Percentiles rank a stretch among this genome's conserved stretches.
Evolutionary conservation across 2,113 vertebrate species (phyloP).

Genomic region (Lontra canadensis): DNA sequence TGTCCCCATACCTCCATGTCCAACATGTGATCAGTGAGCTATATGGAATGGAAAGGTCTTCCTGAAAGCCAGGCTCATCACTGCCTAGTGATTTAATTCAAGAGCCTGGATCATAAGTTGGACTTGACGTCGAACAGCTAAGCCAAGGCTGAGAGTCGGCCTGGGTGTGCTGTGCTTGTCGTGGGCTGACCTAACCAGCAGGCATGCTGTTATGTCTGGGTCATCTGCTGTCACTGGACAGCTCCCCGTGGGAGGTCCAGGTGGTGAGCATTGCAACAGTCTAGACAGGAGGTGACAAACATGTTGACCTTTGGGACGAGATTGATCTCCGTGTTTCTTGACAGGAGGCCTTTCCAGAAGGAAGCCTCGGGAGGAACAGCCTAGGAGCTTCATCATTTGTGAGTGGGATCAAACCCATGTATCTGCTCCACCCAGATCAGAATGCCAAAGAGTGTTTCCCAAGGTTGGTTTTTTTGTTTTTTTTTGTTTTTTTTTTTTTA

Average conservation of each 20-base stretch:
- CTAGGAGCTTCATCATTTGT: constrained; percentile 52
- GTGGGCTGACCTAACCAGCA: constrained; percentile 48
- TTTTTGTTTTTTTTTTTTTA: background rate
- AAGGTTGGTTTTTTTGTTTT: background rate
- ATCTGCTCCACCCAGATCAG: constrained; percentile 34
- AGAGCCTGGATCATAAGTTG: constrained; percentile 62
- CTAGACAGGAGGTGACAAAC: constrained; percentile 79
- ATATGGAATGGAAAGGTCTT: constrained; percentile 57
- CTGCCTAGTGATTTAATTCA: constrained; percentile 63
- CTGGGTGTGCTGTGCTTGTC: constrained; percentile 61
- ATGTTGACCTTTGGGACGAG: constrained; percentile 67
- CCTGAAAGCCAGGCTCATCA: constrained; percentile 52
- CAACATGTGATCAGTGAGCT: constrained; percentile 62
- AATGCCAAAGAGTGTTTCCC: constrained; percentile 54
- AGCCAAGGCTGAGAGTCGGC: constrained; percentile 54
- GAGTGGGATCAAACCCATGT: constrained; percentile 36
- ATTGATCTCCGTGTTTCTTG: constrained; percentile 66
- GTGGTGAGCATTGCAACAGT: constrained; percentile 55
- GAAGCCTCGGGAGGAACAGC: constrained; percentile 20
- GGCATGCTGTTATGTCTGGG: constrained; percentile 72
- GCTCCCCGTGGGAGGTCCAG: constrained; percentile 67
- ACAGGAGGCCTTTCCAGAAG: constrained; percentile 66
- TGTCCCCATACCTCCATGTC: constrained; percentile 20
- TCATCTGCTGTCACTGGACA: constrained; percentile 54
- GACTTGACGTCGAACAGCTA: constrained; percentile 58